These are phyloP conservation scores for Oncorhynchus nerka DNA, from an alignment of 2,113 vertebrate genomes.

Conservation along the genomic window DNA sequence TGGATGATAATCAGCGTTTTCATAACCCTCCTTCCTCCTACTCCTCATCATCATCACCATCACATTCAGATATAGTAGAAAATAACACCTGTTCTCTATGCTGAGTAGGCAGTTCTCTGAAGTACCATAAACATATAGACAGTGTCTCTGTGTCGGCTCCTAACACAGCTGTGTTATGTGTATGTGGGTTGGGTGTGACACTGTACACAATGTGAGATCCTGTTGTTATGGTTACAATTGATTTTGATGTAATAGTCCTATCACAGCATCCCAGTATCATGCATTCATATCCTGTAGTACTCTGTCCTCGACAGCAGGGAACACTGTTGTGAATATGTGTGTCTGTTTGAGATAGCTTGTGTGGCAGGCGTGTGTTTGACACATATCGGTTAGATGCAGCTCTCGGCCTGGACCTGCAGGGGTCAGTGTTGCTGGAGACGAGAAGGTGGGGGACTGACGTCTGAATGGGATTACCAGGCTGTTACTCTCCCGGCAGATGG, in stretches of 20 bases:
- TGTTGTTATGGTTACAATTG: background rate
- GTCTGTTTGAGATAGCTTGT: background rate
- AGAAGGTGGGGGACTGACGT: background rate
- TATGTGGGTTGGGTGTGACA: background rate
- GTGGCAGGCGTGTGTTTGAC: background rate
- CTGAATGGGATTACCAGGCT: slow-evolving; percentile 3
- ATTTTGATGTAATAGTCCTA: background rate
- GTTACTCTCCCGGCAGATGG: slow-evolving; percentile 55
- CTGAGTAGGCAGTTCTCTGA: background rate
- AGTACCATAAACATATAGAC: background rate
- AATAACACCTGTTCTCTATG: background rate
- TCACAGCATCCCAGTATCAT: background rate
- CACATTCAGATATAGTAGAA: background rate
- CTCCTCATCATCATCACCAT: background rate
- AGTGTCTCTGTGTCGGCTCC: background rate
- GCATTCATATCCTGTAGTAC: slow-evolving; percentile 6
- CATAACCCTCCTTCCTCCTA: background rate
- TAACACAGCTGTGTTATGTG: background rate
- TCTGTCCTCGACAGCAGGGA: slow-evolving; percentile 23
- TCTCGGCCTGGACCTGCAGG: slow-evolving; percentile 30
- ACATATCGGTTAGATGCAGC: slow-evolving; percentile 30
- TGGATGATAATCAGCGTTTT: background rate
- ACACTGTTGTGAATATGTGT: slow-evolving; percentile 15
- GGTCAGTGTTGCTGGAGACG: slow-evolving; percentile 47
- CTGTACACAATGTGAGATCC: too few species aligned